Conservation (phyloP, 2,113 vertebrate genomes). For the Nothobranchius furzeri region DNA sequence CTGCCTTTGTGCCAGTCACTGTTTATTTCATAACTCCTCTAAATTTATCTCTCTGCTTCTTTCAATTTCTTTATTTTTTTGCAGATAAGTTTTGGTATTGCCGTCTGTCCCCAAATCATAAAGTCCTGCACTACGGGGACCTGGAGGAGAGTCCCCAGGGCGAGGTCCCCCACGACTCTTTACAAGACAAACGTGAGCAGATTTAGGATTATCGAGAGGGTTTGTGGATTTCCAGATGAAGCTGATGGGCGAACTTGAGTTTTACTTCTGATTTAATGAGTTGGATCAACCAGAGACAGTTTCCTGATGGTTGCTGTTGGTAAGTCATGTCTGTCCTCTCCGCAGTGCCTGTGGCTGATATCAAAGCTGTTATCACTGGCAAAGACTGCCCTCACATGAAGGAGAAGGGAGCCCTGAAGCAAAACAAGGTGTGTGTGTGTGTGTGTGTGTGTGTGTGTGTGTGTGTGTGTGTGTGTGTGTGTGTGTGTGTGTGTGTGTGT, state of each 20-base stretch:
- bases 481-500: slow-evolving; percentile 46
- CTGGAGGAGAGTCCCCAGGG: slow-evolving; percentile 97
- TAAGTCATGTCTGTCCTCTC: slow-evolving; percentile 43
- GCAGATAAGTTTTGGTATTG: slow-evolving; percentile 99
- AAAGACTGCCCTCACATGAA: slow-evolving; percentile 99
- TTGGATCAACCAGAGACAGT: slow-evolving; percentile 4
- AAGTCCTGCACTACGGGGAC: slow-evolving; percentile 98
- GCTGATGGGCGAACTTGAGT: too few species aligned
- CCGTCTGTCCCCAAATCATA: slow-evolving; percentile 97
- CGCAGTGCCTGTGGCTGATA: slow-evolving; percentile 97
- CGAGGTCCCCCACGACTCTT: slow-evolving; percentile 94
- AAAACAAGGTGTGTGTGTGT: slow-evolving; percentile 90
- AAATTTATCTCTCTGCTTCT: slow-evolving; percentile 19
- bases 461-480: too few species aligned
- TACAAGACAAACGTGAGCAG: slow-evolving; percentile 97
- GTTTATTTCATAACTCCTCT: slow-evolving; percentile 44
- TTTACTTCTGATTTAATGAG: slow-evolving; percentile 18
- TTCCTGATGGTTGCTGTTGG: slow-evolving; percentile 30
- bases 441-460: slow-evolving; percentile 26
- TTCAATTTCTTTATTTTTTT: slow-evolving; percentile 8
- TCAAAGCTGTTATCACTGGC: slow-evolving; percentile 98
- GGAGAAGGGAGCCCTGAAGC: slow-evolving; percentile 98
- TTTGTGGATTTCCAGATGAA: neutral
- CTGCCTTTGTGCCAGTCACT: slow-evolving; percentile 32
- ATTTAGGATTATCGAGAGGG: neutral